phyloP scores from a whole-genome alignment of 2,888 invertebrate species.

The Caradrina clavipalpis region DNA sequence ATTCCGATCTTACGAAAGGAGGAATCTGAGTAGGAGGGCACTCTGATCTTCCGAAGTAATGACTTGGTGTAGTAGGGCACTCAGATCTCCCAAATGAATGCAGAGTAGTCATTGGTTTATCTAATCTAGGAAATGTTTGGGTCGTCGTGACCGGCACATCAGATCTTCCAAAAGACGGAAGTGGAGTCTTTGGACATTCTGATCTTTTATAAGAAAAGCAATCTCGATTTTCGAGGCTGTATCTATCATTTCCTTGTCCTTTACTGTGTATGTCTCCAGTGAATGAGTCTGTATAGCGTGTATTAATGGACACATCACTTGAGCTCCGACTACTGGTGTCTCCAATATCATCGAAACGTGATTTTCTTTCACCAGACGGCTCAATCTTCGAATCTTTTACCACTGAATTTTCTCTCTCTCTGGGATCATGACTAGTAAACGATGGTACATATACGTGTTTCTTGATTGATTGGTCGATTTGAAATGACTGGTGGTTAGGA shows the following conservation, averaged over 20 bases:
- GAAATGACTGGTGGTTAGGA: constrained; percentile 72
- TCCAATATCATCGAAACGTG: constrained; percentile 52
- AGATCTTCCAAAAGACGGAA: constrained; percentile 67
- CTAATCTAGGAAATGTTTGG: constrained; percentile 65
- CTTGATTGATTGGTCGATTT: constrained; percentile 71
- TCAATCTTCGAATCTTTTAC: constrained; percentile 64
- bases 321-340: constrained; percentile 54
- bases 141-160: constrained; percentile 69
- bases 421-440: constrained; percentile 68
- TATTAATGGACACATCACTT: constrained; percentile 54
- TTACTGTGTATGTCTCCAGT: constrained; percentile 50
- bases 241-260: constrained; percentile 64
- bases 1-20: constrained; percentile 65
- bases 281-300: constrained; percentile 54
- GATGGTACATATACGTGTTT: constrained; percentile 83
- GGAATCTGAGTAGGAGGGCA: constrained; percentile 64
- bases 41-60: constrained; percentile 68
- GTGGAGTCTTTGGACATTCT: constrained; percentile 65
- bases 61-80: constrained; percentile 74
- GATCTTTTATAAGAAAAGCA: constrained; percentile 61
- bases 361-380: constrained; percentile 42
- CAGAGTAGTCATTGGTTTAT: constrained; percentile 58
- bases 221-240: constrained; percentile 66
- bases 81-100: constrained; percentile 72
- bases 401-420: constrained; percentile 68